Base-by-base conservation (phyloP, 2,888 invertebrate genomes). In the Ochlodes sylvanus region DNA sequence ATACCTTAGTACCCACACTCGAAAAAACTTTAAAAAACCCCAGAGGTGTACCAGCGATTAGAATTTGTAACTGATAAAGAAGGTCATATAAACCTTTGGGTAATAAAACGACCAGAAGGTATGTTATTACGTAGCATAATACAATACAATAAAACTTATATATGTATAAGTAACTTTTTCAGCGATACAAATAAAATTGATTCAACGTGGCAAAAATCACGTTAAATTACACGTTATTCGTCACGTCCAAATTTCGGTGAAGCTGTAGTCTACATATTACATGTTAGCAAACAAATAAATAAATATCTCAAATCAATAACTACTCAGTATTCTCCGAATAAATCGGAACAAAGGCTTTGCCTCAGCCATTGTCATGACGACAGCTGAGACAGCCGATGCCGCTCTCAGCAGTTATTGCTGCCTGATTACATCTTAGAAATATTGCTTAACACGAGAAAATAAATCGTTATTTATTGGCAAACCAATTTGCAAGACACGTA, bases 361-460 rank as follows among this genome's bases (percentile, higher is more conserved):
- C n/a, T 19, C 19, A 10, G 50, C 19, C 12, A 50, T 50, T 50
- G 50, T 50, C 19, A 50, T 19, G 50, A 10, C 12, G 50, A 50
- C 50, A 50, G 50, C 50, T 50, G 50, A 50, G 19, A 50, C 50
- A 50, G 19, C 19, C 50, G 50, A 50, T 50, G 17, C 50, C 44
- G 14, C 17, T 50, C 50, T 50, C 19, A 50, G 50, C 50, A 50
- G 50, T 50, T 50, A 50, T 19, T 50, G 50, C 50, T 50, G 50
- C 50, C n/a, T 50, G 50, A 50, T 50, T 50, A 50, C 50, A 50
- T 50, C 50, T 47, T 50, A 50, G 12, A 50, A 50, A 50, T 50
- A 50, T 50, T 50, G 50, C 47, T 50, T 2, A 50, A 50, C 19
- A 50, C n/a, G 50, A 19, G 12, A 2, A 50, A 50, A 50, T 50